Percentiles rank a stretch among this genome's conserved stretches.
Evolutionary conservation across 2,888 invertebrate species (phyloP).

Genomic region (Maniola hyperantus): DNA sequence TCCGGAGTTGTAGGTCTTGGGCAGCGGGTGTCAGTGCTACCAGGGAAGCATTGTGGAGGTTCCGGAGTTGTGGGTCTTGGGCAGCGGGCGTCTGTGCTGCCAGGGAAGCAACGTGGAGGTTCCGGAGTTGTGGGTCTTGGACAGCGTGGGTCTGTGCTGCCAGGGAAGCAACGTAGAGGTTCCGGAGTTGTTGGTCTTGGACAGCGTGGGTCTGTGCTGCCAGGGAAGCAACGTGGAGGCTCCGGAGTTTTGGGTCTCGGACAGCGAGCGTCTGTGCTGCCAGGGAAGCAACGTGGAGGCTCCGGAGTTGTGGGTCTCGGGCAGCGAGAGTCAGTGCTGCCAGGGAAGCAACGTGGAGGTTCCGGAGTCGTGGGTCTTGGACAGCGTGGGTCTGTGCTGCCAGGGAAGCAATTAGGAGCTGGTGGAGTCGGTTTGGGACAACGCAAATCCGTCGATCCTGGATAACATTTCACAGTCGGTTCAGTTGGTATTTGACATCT

Average conservation of each 20-base stretch:
- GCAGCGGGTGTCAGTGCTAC: slow-evolving; percentile 51
- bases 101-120: slow-evolving; percentile 35
- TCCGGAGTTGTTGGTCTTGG: slow-evolving; percentile 50
- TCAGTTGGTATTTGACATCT: slow-evolving; percentile 56
- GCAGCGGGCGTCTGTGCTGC: slow-evolving; percentile 40
- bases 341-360: slow-evolving; percentile 35
- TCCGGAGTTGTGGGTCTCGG: slow-evolving; percentile 39
- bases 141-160: slow-evolving; percentile 48
- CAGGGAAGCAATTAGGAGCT: slow-evolving; percentile 43
- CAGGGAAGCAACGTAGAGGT: slow-evolving; percentile 44
- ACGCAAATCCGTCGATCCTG: slow-evolving; percentile 48
- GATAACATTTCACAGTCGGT: slow-evolving; percentile 50
- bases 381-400: slow-evolving; percentile 51
- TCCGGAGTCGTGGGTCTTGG: slow-evolving; percentile 48
- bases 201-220: slow-evolving; percentile 43
- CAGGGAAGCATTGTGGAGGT: slow-evolving; percentile 41
- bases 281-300: slow-evolving; percentile 41
- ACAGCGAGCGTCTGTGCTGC: slow-evolving; percentile 51
- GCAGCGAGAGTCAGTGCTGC: slow-evolving; percentile 38
- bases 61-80: slow-evolving; percentile 40
- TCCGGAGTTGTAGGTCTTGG: slow-evolving; percentile 48
- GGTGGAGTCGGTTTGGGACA: slow-evolving; percentile 48
- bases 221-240: slow-evolving; percentile 43
- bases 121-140: slow-evolving; percentile 47
- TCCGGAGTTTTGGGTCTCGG: slow-evolving; percentile 45